Conservation (phyloP, 2,888 invertebrate genomes). For the Chirona hameri region DNA sequence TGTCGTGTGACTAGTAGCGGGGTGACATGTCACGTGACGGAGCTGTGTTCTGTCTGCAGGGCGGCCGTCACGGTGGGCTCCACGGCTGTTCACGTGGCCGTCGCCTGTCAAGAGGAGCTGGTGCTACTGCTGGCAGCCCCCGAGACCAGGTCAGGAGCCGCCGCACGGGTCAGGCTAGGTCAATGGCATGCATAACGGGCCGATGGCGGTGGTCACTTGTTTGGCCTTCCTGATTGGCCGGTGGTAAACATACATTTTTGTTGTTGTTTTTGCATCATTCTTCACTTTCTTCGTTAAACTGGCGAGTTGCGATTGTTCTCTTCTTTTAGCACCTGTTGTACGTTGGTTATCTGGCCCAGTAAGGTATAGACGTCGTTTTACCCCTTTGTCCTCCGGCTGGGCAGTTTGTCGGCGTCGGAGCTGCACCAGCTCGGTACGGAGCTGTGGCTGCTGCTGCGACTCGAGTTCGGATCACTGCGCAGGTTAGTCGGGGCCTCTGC, state of each 20-base stretch:
- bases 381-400: too few species aligned
- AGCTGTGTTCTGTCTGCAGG: not conserved
- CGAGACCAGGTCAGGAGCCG: not conserved
- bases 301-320: too few species aligned
- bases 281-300: too few species aligned
- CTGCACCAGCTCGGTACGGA: not conserved
- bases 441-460: not conserved
- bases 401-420: not conserved
- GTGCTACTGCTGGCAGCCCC: not conserved
- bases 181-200: too few species aligned
- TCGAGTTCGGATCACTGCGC: conserved; percentile 5
- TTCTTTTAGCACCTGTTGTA: too few species aligned
- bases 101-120: not conserved
- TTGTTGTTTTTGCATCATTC: too few species aligned
- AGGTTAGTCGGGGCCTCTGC: not conserved
- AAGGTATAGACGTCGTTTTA: too few species aligned
- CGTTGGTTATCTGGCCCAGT: too few species aligned
- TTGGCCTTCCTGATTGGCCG: too few species aligned
- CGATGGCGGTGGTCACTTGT: too few species aligned
- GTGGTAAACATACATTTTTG: too few species aligned
- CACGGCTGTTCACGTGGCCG: not conserved
- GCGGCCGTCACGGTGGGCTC: not conserved
- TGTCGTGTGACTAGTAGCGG: not conserved
- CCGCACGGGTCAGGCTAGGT: too few species aligned
- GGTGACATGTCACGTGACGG: not conserved